Evolutionary conservation across 1,140 invertebrate species (phyloP).

Genomic region (Phthorimaea operculella): DNA sequence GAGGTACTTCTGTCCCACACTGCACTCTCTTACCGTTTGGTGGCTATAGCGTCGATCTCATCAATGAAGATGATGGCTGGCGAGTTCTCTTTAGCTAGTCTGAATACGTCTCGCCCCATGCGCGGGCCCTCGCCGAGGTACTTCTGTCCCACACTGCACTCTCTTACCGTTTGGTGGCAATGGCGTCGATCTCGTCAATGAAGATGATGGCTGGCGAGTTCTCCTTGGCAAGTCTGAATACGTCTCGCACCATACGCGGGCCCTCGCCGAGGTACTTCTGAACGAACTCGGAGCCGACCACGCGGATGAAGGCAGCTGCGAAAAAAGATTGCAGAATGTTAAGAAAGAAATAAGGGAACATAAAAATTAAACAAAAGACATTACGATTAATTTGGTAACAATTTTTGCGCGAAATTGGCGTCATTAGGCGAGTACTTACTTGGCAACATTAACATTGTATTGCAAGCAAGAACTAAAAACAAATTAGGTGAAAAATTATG

Average conservation of each 20-base stretch:
- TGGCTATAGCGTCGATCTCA: too few relatives aligned
- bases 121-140: too few relatives aligned
- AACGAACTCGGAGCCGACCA: constrained; percentile 99
- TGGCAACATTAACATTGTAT: too few relatives aligned
- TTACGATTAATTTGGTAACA: too few relatives aligned
- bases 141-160: too few relatives aligned
- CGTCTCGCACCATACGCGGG: constrained; percentile 98
- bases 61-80: constrained; percentile 99
- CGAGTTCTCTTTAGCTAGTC: constrained; percentile 98
- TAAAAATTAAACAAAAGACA: too few relatives aligned
- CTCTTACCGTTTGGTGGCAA: constrained; percentile 95
- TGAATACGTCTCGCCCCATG: constrained; percentile 98
- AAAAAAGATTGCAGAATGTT: not conserved
- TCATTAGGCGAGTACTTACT: too few relatives aligned
- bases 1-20: too few relatives aligned
- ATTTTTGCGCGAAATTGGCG: not conserved
- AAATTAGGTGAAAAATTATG: too few relatives aligned
- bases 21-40: too few relatives aligned
- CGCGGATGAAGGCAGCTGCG: constrained; percentile 94
- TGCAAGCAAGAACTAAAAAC: too few relatives aligned
- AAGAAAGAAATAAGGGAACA: too few relatives aligned
- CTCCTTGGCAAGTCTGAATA: constrained; percentile 98
- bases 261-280: constrained; percentile 99
- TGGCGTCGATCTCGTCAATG: constrained; percentile 99
- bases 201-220: constrained; percentile 99